These are phyloP conservation scores for Mohoua ochrocephala DNA, from an alignment of 2,113 vertebrate genomes.

Conservation along the genomic window DNA sequence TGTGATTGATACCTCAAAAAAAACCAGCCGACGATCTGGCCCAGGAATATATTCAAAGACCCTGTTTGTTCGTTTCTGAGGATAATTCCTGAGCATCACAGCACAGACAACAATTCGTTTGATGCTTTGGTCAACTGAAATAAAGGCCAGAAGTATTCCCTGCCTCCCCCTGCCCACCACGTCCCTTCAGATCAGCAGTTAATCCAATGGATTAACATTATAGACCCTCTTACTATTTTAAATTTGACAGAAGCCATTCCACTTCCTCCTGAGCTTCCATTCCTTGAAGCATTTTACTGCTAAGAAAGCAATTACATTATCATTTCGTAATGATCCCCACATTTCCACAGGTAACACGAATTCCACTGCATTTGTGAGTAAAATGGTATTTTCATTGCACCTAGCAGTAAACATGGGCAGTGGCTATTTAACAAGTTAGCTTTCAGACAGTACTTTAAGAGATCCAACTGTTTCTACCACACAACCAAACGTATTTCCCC, in stretches of 20 bases:
- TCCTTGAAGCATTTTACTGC: not conserved
- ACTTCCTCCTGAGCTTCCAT: not conserved
- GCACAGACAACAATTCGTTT: not conserved
- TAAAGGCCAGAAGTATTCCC: not conserved
- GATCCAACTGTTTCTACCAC: not conserved
- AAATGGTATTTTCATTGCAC: not conserved
- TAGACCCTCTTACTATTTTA: not conserved
- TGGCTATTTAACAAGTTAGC: not conserved
- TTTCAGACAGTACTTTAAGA: not conserved
- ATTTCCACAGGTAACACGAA: not conserved
- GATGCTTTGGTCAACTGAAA: not conserved
- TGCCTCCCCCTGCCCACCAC: not conserved
- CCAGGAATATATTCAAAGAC: not conserved
- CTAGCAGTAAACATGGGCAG: not conserved
- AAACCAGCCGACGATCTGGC: not conserved
- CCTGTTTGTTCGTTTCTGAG: not conserved
- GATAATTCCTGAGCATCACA: not conserved
- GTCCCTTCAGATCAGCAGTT: not conserved
- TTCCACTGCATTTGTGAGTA: not conserved
- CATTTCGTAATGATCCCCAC: not conserved
- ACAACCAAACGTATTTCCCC: not conserved
- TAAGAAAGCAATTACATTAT: not conserved
- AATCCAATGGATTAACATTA: not conserved
- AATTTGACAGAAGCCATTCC: not conserved
- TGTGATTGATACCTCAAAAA: not conserved